Base-by-base conservation (phyloP, 2,113 vertebrate species). In the Onychorhynchus coronatus region DNA sequence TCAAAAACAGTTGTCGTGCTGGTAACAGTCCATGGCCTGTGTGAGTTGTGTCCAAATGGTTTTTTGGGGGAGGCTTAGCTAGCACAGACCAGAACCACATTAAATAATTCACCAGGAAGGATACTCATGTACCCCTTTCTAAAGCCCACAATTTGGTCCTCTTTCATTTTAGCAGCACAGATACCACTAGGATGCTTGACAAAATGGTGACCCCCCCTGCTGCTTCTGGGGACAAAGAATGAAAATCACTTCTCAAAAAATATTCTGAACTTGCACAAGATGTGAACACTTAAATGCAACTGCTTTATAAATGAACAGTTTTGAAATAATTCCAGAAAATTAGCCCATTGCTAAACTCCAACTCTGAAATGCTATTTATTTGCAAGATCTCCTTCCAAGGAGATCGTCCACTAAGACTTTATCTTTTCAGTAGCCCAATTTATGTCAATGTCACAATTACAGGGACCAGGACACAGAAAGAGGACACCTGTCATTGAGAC, bases 371-470 rank as follows among this genome's bases (percentile, higher is more conserved):
- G 27, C 18, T 81, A 55, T 70, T 84, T 74, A 76, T 76, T 70
- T 91, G 20, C 31, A 58, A 53, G 28, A 95, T 81, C 96, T 98
- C 30, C 66, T 81, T 8, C 96, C 95, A 97, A 95, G n/a, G n/a
- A n/a, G n/a, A n/a, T n/a, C 98, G 49, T 77, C 97, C 8, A 85
- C 33, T n/a, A 95, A 84, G 98, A 91, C 11, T 88, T 67, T 66
- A 76, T 96, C 47, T 98, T 97, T 96, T 98, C 98, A 88, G 94
- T 94, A 72, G 94, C 96, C 98, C 98, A 98, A 7, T 98, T 97
- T 93, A 98, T 68, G 70, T 96, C 94, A 71, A 9, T 70, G 9
- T 85, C 67, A 1, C 42, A 31, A 8, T 94, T 77, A n/a, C 98
- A 99, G 22, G 56, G 47, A 18, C 95, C 97, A 16, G 91, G 14